Base-by-base conservation (phyloP, 2,113 vertebrate genomes). In the Cynocephalus volans region DNA sequence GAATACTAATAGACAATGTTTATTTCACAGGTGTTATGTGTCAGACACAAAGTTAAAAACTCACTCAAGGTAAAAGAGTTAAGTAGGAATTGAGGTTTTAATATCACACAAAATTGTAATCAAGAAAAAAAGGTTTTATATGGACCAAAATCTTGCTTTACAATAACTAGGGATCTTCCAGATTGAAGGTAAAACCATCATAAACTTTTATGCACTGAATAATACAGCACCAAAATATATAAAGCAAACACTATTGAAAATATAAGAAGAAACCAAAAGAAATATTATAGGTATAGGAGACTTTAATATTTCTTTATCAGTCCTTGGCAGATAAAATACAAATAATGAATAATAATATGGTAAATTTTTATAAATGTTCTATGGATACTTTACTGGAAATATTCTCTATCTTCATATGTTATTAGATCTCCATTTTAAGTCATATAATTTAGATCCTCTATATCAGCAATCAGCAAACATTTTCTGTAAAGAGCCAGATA, bases 221-320 rank as follows among this genome's bases (percentile, higher is more conserved):
- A 93, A 94, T 56, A 85, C 7, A 82, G 48, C 52, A 91, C 45
- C 48, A 91, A 93, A 92, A 97, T 73, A 88, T 18, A 56, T 77
- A 77, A 93, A 83, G 50, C 28, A 91, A 91, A 73, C 85, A 75
- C 31, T 81, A 54, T 50, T 8, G 54, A 21, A 31, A 87, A 83
- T 62, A 88, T 45, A 69, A 94, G 56, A 26, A 94, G 23, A 96
- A 77, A 92, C 50, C 2, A 54, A 90, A 92, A 77, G 60, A 93
- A 86, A 76, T 36, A 69, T n/a, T 36, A 54, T 36, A 23, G 36
- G 41, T 93, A 95, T 2, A 69, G 21, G 23, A 93, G 56, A 83
- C 1, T 60, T 90, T 26, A 91, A 36, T 72, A 81, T 17, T 86
- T 93, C 60, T 50, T 76, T 95, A 54, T 80, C 50, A 72, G 33